Percentiles rank a stretch among this genome's conserved stretches.
These are phyloP conservation scores for Anolis sagrei DNA, from an alignment of 2,113 vertebrate genomes.

Conservation along the genomic window DNA sequence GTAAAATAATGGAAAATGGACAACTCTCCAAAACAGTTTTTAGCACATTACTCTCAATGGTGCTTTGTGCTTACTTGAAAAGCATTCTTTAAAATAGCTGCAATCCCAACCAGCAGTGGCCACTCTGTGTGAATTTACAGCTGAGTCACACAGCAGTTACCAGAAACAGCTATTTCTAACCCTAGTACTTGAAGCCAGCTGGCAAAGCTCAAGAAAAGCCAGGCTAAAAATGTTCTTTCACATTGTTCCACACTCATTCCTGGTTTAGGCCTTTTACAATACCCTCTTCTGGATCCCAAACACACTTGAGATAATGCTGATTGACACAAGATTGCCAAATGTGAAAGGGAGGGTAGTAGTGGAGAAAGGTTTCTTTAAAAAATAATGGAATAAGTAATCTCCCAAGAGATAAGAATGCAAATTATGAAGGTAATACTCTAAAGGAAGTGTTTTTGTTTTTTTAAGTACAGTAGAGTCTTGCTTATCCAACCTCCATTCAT, in stretches of 20 bases:
- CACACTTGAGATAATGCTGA: background rate
- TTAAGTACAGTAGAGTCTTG: no score
- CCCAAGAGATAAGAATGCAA: background rate
- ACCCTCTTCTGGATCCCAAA: conserved; percentile 1
- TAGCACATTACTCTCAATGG: conserved; percentile 27
- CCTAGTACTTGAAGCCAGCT: conserved; percentile 1
- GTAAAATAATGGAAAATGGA: conserved; percentile 16
- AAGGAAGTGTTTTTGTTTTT: background rate
- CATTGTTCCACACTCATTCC: background rate
- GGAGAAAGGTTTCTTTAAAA: background rate
- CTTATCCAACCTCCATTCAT: no score
- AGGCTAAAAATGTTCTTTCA: conserved; percentile 17
- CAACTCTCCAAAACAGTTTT: conserved; percentile 27
- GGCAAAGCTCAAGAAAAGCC: background rate
- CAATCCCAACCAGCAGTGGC: conserved; percentile 20
- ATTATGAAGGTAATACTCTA: background rate
- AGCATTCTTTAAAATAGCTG: conserved; percentile 21
- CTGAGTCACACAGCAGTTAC: conserved; percentile 31
- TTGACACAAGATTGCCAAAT: background rate
- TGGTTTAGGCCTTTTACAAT: background rate
- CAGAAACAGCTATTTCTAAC: conserved; percentile 30
- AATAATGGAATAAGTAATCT: background rate
- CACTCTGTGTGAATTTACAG: conserved; percentile 10
- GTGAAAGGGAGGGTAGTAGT: background rate
- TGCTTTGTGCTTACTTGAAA: conserved; percentile 30